These are phyloP conservation scores for Anguilla japonica DNA, from an alignment of 2,113 vertebrate genomes.

Conservation along the genomic window DNA sequence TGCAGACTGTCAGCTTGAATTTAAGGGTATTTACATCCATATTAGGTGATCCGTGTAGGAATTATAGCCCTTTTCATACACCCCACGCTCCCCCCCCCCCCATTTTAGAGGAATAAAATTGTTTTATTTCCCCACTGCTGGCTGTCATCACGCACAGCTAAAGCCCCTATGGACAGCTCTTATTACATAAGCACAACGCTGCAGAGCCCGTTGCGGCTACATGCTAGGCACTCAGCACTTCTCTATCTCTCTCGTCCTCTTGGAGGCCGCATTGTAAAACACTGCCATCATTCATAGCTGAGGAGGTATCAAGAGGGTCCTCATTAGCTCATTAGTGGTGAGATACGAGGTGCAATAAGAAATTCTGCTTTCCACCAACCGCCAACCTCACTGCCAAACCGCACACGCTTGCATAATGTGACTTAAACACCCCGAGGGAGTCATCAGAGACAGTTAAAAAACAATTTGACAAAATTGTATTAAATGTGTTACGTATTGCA, in stretches of 20 bases:
- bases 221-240: neutral
- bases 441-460: neutral
- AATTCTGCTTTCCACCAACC: neutral
- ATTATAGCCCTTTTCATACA: too few species aligned
- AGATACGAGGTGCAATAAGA: neutral
- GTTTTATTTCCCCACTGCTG: neutral
- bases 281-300: neutral
- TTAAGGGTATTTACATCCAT: too few species aligned
- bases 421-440: neutral
- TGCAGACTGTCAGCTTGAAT: too few species aligned
- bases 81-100: too few species aligned
- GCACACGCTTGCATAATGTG: neutral
- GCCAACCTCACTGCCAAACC: too few species aligned
- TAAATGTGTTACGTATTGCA: neutral
- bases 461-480: neutral
- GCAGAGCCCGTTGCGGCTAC: neutral
- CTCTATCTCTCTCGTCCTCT: neutral
- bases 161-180: neutral
- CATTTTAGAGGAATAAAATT: too few species aligned
- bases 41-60: too few species aligned
- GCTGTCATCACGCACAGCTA: neutral
- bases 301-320: too few species aligned
- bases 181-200: neutral
- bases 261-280: neutral
- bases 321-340: neutral